Evolutionary conservation across 2,888 invertebrate genomes (phyloP), one percentile per base, ranked within the genome.

Genomic region (Iselma pallidipennis): DNA sequence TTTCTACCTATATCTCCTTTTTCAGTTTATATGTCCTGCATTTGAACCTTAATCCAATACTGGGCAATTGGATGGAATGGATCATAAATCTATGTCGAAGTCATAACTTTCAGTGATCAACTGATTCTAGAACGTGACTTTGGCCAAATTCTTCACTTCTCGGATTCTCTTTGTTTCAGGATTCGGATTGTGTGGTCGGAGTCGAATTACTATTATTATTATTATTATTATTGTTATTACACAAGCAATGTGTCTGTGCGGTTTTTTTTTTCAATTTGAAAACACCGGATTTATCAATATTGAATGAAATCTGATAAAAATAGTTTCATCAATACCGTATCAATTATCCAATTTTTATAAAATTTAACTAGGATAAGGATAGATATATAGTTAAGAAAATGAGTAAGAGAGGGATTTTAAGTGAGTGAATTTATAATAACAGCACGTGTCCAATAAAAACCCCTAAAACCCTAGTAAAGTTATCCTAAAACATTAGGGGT

Each of bases 61-160:
- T 61, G 61, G 37, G 37, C 37, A 21, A 37, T 54, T 57, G 57
- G 42, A 52, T 25, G 16, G 61, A 61, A 61, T 49, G 57, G 68
- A 57, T 66, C 72, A 65, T 73, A 73, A 74, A 72, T 72, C 57
- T 66, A 65, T 64, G 61, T 56, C 57, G 57, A 62, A 67, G 71
- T 70, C 68, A 72, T 73, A 72, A 74, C 71, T 69, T 37, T 37
- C 37, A 68, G 65, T 67, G 72, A 74, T 72, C 71, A 70, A 70
- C 65, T 68, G 72, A 72, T 72, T 69, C 66, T 66, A 58, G 71
- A 69, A 72, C 74, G 74, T 74, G 74, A 72, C 72, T 74, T 67
- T 23, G 48, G 49, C 58, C 59, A 67, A 70, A 72, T 72, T 72
- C 72, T 68, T 67, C 64, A 61, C 71, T 37, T 37, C 37, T 69